Evolutionary conservation across 2,888 invertebrate genomes (phyloP).

Genomic region (Coenonympha arcania): DNA sequence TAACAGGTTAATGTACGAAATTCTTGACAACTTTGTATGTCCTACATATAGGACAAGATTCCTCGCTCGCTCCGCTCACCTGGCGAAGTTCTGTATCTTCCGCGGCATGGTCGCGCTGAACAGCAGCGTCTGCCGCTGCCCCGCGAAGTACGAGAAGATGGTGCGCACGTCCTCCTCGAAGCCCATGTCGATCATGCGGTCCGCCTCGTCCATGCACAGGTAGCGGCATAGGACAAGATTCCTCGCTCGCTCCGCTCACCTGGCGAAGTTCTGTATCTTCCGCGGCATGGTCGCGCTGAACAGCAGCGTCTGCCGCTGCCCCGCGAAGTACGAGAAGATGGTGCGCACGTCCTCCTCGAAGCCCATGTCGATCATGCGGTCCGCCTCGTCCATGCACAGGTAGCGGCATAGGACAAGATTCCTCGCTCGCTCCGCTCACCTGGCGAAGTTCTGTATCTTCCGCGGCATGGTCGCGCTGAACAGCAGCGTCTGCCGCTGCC

Average conservation of each 20-base stretch:
- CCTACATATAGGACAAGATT: not conserved
- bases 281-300: conserved; percentile 99
- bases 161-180: conserved; percentile 86
- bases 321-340: conserved; percentile 98
- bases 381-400: conserved; percentile 98
- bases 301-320: conserved; percentile 95
- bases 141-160: conserved; percentile 98
- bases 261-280: conserved; percentile 87
- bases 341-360: conserved; percentile 86
- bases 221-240: conserved; percentile 71
- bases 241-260: not conserved
- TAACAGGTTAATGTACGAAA: too few species aligned
- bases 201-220: conserved; percentile 98
- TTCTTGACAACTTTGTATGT: too few species aligned
- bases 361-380: conserved; percentile 99
- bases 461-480: conserved; percentile 99
- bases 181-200: conserved; percentile 99
- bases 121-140: conserved; percentile 95
- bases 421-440: not conserved
- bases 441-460: conserved; percentile 87
- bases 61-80: not conserved
- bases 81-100: conserved; percentile 87
- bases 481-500: conserved; percentile 95
- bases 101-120: conserved; percentile 99
- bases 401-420: conserved; percentile 71